These are phyloP conservation scores for Neodiprion lecontei DNA, from an alignment of 1,140 invertebrate genomes.

Conservation along the genomic window DNA sequence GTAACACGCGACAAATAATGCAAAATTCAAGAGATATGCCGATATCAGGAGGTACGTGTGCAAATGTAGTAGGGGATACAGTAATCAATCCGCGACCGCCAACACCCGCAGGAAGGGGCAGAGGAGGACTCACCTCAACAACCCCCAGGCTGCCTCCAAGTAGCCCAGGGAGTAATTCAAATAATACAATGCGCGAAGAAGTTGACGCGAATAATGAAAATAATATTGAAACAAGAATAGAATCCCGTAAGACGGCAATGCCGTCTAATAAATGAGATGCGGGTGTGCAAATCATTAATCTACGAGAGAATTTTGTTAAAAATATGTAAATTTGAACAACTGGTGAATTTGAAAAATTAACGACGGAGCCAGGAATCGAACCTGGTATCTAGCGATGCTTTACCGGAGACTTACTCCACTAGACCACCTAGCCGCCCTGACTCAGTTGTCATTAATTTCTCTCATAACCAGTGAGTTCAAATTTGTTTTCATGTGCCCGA, in stretches of 20 bases:
- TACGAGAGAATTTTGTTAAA: too few species aligned
- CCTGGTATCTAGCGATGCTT: too few species aligned
- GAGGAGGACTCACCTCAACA: constrained; percentile 1
- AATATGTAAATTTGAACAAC: too few species aligned
- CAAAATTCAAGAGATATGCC: constrained; percentile 12
- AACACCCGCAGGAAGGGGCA: constrained; percentile 10
- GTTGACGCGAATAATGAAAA: not conserved
- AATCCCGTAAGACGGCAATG: not conserved
- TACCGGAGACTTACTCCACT: too few species aligned
- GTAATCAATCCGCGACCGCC: not conserved
- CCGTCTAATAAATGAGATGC: too few species aligned
- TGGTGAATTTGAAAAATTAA: too few species aligned
- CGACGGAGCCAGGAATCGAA: too few species aligned
- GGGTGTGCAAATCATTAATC: too few species aligned
- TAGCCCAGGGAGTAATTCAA: constrained; percentile 4
- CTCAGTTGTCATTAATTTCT: too few species aligned
- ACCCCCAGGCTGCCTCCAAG: not conserved
- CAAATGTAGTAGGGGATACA: not conserved
- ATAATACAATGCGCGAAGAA: not conserved
- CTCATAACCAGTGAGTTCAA: too few species aligned
- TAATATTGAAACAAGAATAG: not conserved
- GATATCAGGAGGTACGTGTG: constrained; percentile 2
- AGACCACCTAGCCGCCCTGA: too few species aligned
- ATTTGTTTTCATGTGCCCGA: too few species aligned
- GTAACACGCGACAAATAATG: constrained; percentile 5